Conservation (phyloP, 2,888 invertebrate genomes). For the Aphrophora alni region DNA sequence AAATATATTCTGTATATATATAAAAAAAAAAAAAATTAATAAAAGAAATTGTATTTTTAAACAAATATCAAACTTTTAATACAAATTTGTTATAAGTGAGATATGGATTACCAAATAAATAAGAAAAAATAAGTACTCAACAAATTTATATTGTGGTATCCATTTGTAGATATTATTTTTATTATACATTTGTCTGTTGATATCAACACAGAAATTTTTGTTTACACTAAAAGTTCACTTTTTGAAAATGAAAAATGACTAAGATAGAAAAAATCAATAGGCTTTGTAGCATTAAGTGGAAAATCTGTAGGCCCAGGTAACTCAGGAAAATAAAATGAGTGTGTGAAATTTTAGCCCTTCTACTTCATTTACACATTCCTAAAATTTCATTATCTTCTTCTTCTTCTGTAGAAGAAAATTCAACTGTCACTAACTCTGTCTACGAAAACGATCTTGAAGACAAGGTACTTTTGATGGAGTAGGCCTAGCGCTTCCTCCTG, state of each 20-base stretch:
- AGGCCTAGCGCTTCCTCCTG: background rate
- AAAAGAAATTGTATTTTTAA: too few species aligned
- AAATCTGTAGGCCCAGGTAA: conserved; percentile 9
- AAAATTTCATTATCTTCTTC: background rate
- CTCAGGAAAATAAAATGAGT: background rate
- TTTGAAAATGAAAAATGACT: background rate
- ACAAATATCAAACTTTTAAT: too few species aligned
- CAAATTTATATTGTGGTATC: too few species aligned
- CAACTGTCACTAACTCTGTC: background rate
- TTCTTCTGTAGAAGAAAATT: background rate
- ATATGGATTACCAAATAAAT: too few species aligned
- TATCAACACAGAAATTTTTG: too few species aligned
- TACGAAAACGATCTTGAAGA: background rate
- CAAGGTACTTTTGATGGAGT: background rate
- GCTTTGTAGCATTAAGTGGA: background rate
- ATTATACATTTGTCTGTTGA: too few species aligned
- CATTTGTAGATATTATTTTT: too few species aligned
- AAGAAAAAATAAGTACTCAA: too few species aligned
- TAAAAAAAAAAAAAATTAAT: too few species aligned
- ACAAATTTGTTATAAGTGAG: too few species aligned
- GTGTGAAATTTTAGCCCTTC: background rate
- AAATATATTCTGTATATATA: too few species aligned
- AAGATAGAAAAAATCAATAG: background rate
- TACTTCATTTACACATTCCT: background rate
- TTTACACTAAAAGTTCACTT: too few species aligned